Conservation (phyloP, 2,888 invertebrate genomes). For the Mactromeris polynyma region DNA sequence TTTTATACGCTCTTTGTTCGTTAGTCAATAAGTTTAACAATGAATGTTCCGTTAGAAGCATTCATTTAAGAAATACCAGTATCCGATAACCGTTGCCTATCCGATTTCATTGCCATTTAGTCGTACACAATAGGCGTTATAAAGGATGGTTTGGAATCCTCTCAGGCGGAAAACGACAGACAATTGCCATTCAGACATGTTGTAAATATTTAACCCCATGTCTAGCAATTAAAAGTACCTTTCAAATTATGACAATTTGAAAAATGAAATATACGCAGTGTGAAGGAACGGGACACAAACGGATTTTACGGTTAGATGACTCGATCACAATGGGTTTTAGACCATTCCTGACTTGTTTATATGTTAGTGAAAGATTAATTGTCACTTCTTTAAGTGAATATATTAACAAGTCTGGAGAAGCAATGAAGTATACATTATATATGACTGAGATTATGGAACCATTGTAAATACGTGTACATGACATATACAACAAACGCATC, state of each 20-base stretch:
- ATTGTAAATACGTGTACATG: no score
- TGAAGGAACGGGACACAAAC: neutral
- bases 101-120: slow-evolving; percentile 34
- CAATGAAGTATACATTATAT: no score
- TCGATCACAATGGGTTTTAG: neutral
- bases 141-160: neutral
- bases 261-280: slow-evolving; percentile 18
- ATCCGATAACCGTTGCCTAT: slow-evolving; percentile 32
- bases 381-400: neutral
- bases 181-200: slow-evolving; percentile 1
- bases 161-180: slow-evolving; percentile 27
- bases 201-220: slow-evolving; percentile 8
- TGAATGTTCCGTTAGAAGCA: neutral
- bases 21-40: slow-evolving; percentile 15
- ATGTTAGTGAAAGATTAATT: neutral
- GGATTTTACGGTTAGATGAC: neutral
- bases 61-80: slow-evolving; percentile 3
- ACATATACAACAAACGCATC: no score
- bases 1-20: slow-evolving; percentile 9
- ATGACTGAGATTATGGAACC: no score
- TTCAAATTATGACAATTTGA: slow-evolving; percentile 8
- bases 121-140: slow-evolving; percentile 3
- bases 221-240: slow-evolving; percentile 1
- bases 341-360: neutral
- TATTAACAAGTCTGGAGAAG: neutral